phyloP scores from a whole-genome alignment of 2,888 invertebrate species.

The Tachystola acroxantha region DNA sequence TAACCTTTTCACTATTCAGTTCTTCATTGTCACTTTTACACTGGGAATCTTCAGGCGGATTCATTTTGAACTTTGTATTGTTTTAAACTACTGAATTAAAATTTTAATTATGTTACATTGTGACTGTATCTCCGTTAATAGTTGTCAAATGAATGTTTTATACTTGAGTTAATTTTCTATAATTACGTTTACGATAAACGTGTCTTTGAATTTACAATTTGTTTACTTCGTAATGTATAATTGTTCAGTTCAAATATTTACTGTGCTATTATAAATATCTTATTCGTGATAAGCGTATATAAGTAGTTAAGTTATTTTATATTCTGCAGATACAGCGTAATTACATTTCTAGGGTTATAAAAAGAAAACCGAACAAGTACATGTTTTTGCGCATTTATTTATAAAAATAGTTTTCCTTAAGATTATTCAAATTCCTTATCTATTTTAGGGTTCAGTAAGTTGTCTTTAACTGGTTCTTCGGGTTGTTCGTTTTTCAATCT shows the following conservation, averaged over 20 bases:
- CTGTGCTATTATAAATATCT: slow-evolving; percentile 14
- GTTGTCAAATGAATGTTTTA: background rate
- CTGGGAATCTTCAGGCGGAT: slow-evolving; percentile 9
- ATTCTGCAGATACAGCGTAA: too few relatives aligned
- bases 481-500: slow-evolving; percentile 2
- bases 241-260: slow-evolving; percentile 12
- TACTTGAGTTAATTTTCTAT: background rate
- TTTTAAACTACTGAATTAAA: background rate
- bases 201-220: slow-evolving; percentile 26
- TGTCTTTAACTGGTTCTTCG: background rate
- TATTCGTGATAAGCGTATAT: slow-evolving; percentile 2
- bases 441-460: background rate
- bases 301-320: background rate
- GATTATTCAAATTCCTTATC: background rate
- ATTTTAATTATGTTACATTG: background rate
- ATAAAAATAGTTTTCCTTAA: too few relatives aligned
- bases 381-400: too few relatives aligned
- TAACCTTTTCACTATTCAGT: slow-evolving; percentile 26
- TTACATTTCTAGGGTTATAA: too few relatives aligned
- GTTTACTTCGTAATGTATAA: slow-evolving; percentile 12
- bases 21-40: slow-evolving; percentile 21
- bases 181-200: background rate
- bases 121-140: too few relatives aligned
- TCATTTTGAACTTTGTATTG: background rate
- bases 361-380: too few relatives aligned